Base-by-base conservation (phyloP, 2,888 invertebrate species). In the Kuschelorhynchus macadamiae region DNA sequence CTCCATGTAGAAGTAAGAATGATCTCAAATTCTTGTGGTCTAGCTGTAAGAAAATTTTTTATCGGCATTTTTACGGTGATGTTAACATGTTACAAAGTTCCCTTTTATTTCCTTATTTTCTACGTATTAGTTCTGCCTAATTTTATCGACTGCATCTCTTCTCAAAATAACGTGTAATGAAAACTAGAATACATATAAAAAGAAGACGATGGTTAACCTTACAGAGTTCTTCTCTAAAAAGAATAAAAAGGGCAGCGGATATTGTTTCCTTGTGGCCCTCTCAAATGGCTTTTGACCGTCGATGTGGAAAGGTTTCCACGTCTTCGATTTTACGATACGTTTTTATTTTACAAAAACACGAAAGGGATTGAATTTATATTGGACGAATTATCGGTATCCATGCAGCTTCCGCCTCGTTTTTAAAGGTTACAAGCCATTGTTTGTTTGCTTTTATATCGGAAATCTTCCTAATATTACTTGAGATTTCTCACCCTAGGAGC, bases 271-370 rank as follows among this genome's bases (percentile, higher is more conserved):
- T 56, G 56, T 57, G 67, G 67, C 61, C 56, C 61, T 55, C 47
- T 41, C 61, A 30, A 61, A 63, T 52, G 67, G 57, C 67, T 67
- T 63, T 63, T 67, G 62, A 63, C 67, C 62, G 50, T 50, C 67
- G 62, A 50, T 46, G 49, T 55, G 62, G 62, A 62, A 67, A 56
- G 60, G 50, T 56, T 67, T 63, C 52, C 62, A 67, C 62, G 44
- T 67, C 56, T 61, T 55, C 66, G 60, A 67, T 36, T 67, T 67
- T 61, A 67, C 61, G 60, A 67, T 67, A 61, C 47, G 61, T 61
- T 67, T 67, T 67, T 67, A 61, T 67, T 67, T 67, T 61, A 47
- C n/a, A 67, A 67, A 61, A 55, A 61, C 61, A 67, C 50, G 67
- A 56, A 49, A 44, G 53, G 56, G 56, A 67, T 67, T 67, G 67